Conservation (phyloP, 2,797 vertebrate genomes). For the Melopsittacus undulatus region DNA sequence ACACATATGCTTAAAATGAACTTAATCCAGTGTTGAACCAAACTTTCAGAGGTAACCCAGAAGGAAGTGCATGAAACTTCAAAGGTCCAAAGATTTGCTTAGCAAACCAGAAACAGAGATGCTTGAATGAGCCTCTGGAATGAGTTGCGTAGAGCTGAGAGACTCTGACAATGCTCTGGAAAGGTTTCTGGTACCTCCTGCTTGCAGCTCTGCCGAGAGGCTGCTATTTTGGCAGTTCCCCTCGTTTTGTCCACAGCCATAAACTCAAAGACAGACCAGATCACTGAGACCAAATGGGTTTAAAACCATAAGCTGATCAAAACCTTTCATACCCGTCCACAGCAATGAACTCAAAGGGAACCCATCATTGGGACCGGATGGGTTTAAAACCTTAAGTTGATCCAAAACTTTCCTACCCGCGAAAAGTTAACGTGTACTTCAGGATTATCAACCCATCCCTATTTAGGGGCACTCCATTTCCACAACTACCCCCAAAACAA, state of each 20-base stretch:
- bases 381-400: background rate
- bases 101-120: background rate
- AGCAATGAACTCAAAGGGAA: background rate
- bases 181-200: background rate
- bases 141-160: accelerated
- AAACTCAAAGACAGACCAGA: background rate
- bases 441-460: background rate
- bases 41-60: background rate
- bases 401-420: background rate
- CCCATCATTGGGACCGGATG: background rate
- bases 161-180: background rate
- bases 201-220: no score
- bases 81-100: background rate
- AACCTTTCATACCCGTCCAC: background rate
- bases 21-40: background rate
- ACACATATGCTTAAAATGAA: background rate
- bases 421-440: background rate
- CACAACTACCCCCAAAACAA: background rate
- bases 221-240: background rate
- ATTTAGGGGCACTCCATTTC: background rate
- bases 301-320: background rate
- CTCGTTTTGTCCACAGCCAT: background rate
- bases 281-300: background rate
- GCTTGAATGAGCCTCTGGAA: background rate
- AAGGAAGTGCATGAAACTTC: background rate